phyloP scores from a whole-genome alignment of 2,113 vertebrate species.

The Nibea albiflora region DNA sequence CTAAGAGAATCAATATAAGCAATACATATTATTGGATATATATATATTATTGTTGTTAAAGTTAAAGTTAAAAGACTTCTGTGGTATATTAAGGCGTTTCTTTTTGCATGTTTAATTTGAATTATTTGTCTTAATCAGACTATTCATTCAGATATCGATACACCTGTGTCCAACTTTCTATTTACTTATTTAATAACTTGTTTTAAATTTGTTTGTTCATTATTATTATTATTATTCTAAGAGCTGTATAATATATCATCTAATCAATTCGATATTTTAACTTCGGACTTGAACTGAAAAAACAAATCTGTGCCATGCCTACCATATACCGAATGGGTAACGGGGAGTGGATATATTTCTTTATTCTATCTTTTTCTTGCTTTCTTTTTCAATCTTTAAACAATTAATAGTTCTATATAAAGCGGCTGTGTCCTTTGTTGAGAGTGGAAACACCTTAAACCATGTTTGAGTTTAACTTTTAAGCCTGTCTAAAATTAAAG shows the following conservation, averaged over 20 bases:
- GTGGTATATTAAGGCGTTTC: background rate
- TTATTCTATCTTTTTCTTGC: background rate
- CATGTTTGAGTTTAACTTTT: background rate
- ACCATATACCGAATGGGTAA: background rate
- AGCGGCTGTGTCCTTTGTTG: background rate
- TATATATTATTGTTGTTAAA: background rate
- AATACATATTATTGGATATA: background rate
- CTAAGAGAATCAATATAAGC: background rate
- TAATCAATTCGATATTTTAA: background rate
- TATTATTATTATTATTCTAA: no score
- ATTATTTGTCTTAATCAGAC: background rate
- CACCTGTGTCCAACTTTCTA: background rate
- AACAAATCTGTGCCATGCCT: background rate
- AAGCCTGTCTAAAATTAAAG: background rate
- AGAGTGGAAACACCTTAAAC: background rate
- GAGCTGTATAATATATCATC: background rate
- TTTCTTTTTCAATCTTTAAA: background rate
- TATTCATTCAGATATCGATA: background rate
- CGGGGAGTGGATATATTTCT: background rate
- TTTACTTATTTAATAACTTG: background rate
- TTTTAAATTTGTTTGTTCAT: background rate
- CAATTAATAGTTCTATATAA: background rate
- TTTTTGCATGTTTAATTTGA: background rate
- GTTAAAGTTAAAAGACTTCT: background rate
- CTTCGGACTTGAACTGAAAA: background rate